Base-by-base conservation (phyloP, 2,113 vertebrate genomes). In the Rhombomys opimus region DNA sequence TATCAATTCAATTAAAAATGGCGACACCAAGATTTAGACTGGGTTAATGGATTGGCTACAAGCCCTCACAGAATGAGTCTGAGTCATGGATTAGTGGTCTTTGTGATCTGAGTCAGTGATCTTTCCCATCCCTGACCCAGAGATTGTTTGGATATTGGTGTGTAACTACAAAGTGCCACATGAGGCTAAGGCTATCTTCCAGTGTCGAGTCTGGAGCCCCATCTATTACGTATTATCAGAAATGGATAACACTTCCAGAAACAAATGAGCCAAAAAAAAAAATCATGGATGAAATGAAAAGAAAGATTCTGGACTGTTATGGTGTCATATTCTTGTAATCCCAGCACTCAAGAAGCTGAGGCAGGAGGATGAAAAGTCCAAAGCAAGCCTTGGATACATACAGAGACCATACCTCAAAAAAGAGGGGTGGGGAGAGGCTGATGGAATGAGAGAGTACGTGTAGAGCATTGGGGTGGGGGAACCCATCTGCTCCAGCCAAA, bases 401-500 rank as follows among this genome's bases (percentile, higher is more conserved):
- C 18, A 59, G 23, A 59, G 35, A 38, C 14, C 18, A 27, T 72
- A n/a, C 30, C 27, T 77, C 14, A 32, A 59, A 17, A 7, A 30
- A 46, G 86, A 57, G 68, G 30, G n/a, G 8, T 4, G 50, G 52
- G 78, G 50, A 50, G 9, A 93, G 59, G 38, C 18, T 76, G 57
- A 8, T 54, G 59, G 41, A 50, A 50, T 65, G 67, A n/a, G 5
- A 57, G 61, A 59, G 35, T 22, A 5, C 18, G 38, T 70, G 27
- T 30, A 11, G 50, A 25, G 7, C 22, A 4, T 18, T 61, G 57
- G 20, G 2, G 25, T 46, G 13, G 35, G 11, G 52, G 0, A n/a
- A 32, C 35, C 82, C 80, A 92, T 80, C 27, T 93, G n/a, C 46
- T 91, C 94, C 63, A 93, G 93, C 32, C 80, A 94, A 93, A 87